A percentile compares a stretch with the other conserved stretches of the same genome.
Evolutionary conservation across 2,888 invertebrate genomes (phyloP).

Genomic region (Acleris emargana): DNA sequence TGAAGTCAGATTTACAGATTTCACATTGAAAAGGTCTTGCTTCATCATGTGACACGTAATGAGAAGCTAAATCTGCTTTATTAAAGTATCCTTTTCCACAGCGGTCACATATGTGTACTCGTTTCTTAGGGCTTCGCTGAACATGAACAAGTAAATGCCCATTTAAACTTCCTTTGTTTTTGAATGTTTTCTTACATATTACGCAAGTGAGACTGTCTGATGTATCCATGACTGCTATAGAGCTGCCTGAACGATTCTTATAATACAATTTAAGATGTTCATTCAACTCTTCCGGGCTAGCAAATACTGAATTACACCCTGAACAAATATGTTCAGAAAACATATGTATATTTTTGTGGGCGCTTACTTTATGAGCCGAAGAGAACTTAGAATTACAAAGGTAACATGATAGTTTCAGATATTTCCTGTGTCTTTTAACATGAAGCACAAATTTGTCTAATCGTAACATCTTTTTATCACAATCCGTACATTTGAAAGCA

Average conservation of each 20-base stretch:
- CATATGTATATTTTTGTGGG: constrained; percentile 51
- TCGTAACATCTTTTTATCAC: constrained; percentile 63
- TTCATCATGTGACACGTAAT: constrained; percentile 61
- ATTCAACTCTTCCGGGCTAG: constrained; percentile 48
- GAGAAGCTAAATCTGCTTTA: constrained; percentile 54
- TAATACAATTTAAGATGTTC: constrained; percentile 53
- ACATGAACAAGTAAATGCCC: constrained; percentile 84
- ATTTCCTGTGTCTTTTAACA: constrained; percentile 83
- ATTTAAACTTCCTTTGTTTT: constrained; percentile 53
- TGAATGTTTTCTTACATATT: constrained; percentile 62
- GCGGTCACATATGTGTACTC: constrained; percentile 64
- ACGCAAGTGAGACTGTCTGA: constrained; percentile 54
- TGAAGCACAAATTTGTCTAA: constrained; percentile 72
- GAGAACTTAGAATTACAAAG: constrained; percentile 56
- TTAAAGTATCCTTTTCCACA: constrained; percentile 64
- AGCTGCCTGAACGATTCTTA: constrained; percentile 48
- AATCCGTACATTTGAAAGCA: constrained; percentile 86
- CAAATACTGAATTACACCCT: constrained; percentile 61
- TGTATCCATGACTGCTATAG: constrained; percentile 42
- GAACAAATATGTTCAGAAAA: constrained; percentile 51
- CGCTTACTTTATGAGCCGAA: constrained; percentile 42
- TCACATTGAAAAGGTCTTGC: constrained; percentile 62
- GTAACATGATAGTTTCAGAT: constrained; percentile 77
- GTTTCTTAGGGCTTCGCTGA: constrained; percentile 52
- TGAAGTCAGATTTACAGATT: constrained; percentile 63